Percentiles rank a stretch among this genome's conserved stretches.
Evolutionary conservation across 2,113 vertebrate species (phyloP).

Genomic region (Potamarius usumacintae): DNA sequence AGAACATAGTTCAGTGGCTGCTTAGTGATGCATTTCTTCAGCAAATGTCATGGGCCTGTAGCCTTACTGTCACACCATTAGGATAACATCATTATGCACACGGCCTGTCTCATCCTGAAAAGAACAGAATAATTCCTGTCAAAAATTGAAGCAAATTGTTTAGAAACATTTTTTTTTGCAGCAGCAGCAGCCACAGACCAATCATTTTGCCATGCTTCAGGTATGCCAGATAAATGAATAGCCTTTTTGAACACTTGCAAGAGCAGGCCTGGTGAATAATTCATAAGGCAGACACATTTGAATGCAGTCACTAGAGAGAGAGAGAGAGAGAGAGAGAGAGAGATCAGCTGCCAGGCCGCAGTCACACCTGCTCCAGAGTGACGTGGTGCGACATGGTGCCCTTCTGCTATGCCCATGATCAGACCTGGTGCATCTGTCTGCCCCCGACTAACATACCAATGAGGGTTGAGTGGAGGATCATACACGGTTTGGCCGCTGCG

Average conservation of each 20-base stretch:
- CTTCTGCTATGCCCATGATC: conserved; percentile 35
- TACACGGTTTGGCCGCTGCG: conserved; percentile 22
- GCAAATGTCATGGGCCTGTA: conserved; percentile 78
- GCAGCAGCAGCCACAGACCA: conserved; percentile 66
- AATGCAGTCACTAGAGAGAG: conserved; percentile 48
- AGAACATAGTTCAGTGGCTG: conserved; percentile 75
- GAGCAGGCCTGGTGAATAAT: conserved; percentile 73
- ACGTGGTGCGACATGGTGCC: conserved; percentile 26
- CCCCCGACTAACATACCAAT: conserved; percentile 43
- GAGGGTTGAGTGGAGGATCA: conserved; percentile 34
- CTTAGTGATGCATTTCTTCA: conserved; percentile 78
- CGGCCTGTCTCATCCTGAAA: conserved; percentile 68
- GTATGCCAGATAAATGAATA: conserved; percentile 77
- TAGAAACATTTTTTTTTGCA: conserved; percentile 67
- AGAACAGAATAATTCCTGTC: conserved; percentile 78
- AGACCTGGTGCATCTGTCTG: conserved; percentile 10
- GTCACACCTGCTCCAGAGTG: conserved; percentile 48
- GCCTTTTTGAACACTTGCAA: conserved; percentile 72
- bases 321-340: conserved; percentile 50
- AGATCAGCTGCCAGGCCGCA: conserved; percentile 24
- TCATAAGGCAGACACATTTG: conserved; percentile 69
- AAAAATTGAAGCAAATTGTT: conserved; percentile 80
- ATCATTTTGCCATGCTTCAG: conserved; percentile 74
- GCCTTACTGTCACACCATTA: conserved; percentile 79
- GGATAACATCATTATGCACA: conserved; percentile 78